Conservation (phyloP, 1,140 invertebrate species). For the Saccostrea glomerata region DNA sequence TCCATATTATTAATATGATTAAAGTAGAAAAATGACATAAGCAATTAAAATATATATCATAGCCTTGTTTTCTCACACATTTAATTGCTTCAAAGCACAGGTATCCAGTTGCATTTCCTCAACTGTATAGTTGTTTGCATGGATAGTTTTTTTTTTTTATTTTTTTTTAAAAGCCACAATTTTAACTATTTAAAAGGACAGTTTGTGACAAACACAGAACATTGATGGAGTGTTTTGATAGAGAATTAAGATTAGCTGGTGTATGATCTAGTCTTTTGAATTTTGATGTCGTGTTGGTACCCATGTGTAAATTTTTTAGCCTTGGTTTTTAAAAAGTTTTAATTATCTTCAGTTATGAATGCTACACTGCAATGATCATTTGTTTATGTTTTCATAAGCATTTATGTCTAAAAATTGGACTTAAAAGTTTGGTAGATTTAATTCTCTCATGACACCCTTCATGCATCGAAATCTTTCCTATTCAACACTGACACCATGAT, state of each 20-base stretch:
- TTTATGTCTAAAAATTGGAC: neutral
- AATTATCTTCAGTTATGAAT: conserved; percentile 12
- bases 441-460: neutral
- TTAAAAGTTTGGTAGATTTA: neutral
- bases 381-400: conserved; percentile 16
- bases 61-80: neutral
- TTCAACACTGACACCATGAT: neutral
- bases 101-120: neutral
- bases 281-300: neutral
- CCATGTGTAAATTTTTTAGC: conserved; percentile 14
- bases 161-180: neutral
- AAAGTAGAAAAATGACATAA: conserved; percentile 3
- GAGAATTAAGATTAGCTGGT: conserved; percentile 24
- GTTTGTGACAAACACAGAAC: neutral
- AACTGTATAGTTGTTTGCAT: neutral
- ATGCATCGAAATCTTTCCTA: neutral
- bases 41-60: neutral
- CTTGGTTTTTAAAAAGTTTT: neutral
- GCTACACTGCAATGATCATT: neutral
- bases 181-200: conserved; percentile 26
- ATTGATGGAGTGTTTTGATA: conserved; percentile 19
- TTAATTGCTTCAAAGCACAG: neutral
- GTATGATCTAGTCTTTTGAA: neutral
- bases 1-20: neutral
- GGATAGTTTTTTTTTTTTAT: neutral